These are phyloP conservation scores for Lucinisca nassula DNA, from an alignment of 2,888 invertebrate species.

Conservation along the genomic window DNA sequence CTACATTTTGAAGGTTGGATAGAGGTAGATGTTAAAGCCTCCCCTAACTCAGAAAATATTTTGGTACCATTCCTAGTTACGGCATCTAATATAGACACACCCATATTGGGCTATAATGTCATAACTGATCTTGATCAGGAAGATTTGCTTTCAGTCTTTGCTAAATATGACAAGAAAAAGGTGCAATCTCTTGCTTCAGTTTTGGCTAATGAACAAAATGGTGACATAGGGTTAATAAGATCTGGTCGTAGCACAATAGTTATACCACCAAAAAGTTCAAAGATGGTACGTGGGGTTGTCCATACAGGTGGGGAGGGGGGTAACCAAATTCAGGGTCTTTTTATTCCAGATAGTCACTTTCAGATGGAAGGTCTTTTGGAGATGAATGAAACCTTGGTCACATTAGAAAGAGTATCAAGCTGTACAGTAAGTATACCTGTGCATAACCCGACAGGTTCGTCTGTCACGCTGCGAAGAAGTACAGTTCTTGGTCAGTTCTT, in stretches of 20 bases:
- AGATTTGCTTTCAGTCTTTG: neutral
- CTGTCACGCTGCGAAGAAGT: neutral
- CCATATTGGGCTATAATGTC: slow-evolving; percentile 37
- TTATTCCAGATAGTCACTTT: slow-evolving; percentile 3
- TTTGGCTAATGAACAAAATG: neutral
- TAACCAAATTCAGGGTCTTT: slow-evolving; percentile 11
- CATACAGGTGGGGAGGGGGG: slow-evolving; percentile 9
- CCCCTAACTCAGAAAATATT: neutral
- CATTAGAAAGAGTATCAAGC: slow-evolving; percentile 1
- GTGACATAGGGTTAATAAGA: slow-evolving; percentile 13
- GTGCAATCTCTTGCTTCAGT: neutral
- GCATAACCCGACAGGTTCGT: neutral
- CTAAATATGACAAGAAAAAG: neutral
- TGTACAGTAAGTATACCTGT: slow-evolving; percentile 7
- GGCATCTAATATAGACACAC: slow-evolving; percentile 4
- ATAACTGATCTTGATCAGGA: slow-evolving; percentile 1
- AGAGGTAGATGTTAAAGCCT: neutral
- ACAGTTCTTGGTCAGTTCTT: neutral
- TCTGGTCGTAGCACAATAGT: neutral
- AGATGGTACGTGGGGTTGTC: neutral
- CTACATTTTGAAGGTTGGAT: slow-evolving; percentile 9
- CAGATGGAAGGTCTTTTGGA: neutral
- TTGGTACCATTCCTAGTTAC: slow-evolving; percentile 32
- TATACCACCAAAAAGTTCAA: neutral
- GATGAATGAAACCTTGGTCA: slow-evolving; percentile 14